Evolutionary conservation across 2,113 vertebrate genomes (phyloP).

Genomic region (Proterorhinus semilunaris): DNA sequence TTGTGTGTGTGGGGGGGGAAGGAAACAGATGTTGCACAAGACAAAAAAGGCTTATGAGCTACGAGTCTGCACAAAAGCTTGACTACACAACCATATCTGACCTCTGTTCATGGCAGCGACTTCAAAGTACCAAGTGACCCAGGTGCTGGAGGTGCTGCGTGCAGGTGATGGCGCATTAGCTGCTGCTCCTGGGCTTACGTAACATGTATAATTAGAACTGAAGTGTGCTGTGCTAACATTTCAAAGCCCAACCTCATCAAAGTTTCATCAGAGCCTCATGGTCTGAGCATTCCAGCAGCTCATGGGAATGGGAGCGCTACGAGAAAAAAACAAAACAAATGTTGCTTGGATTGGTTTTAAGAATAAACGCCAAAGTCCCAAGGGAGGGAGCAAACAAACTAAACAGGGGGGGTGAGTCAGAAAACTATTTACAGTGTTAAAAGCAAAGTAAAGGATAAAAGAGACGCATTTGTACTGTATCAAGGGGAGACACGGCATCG

Average conservation of each 20-base stretch:
- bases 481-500: too few species aligned
- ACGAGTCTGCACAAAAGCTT: too few species aligned
- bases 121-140: not conserved
- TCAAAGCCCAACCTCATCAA: slow-evolving; percentile 10
- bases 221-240: slow-evolving; percentile 4
- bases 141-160: not conserved
- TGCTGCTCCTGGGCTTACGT: not conserved
- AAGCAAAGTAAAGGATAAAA: not conserved
- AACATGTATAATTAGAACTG: not conserved
- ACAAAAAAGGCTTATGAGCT: too few species aligned
- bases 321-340: not conserved
- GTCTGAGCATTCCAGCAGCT: not conserved
- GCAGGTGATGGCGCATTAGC: slow-evolving; percentile 1
- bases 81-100: too few species aligned
- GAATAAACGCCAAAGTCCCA: slow-evolving; percentile 1
- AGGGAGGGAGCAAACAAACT: not conserved
- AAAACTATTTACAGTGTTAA: too few species aligned
- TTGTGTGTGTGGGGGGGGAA: too few species aligned
- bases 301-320: not conserved
- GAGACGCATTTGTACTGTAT: too few species aligned
- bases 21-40: too few species aligned
- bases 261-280: not conserved
- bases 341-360: not conserved
- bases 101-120: not conserved
- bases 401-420: not conserved